These are phyloP conservation scores for Caenorhabditis sinica DNA, from an alignment of 2,888 invertebrate genomes.

Conservation along the genomic window DNA sequence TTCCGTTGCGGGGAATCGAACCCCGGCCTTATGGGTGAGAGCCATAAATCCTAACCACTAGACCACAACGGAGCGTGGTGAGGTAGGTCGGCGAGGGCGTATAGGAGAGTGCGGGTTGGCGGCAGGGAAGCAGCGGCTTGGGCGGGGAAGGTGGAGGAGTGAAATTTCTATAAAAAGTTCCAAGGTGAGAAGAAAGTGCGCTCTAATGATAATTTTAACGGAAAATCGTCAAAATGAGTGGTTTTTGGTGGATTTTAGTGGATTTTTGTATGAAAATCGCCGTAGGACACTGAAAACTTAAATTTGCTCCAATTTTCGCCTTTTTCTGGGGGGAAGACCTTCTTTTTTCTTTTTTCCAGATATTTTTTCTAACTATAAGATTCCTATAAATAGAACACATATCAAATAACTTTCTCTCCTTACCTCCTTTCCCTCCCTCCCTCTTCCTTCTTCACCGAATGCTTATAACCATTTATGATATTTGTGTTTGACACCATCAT, in stretches of 20 bases:
- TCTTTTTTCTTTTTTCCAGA: background rate
- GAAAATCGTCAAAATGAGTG: too few relatives aligned
- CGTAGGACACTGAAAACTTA: too few relatives aligned
- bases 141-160: background rate
- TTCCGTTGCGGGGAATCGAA: slow-evolving; percentile 73
- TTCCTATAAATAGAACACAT: slow-evolving; percentile 7
- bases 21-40: slow-evolving; percentile 76
- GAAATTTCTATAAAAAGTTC: background rate
- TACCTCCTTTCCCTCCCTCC: background rate
- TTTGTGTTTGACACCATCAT: slow-evolving; percentile 51
- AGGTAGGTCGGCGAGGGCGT: background rate
- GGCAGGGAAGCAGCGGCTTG: background rate
- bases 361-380: background rate
- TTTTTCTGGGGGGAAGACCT: too few relatives aligned
- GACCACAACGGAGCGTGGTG: slow-evolving; percentile 70
- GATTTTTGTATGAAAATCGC: too few relatives aligned
- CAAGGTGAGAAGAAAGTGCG: background rate
- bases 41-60: slow-evolving; percentile 76
- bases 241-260: too few relatives aligned
- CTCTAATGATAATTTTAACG: slow-evolving; percentile 2
- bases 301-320: too few relatives aligned
- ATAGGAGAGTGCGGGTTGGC: background rate
- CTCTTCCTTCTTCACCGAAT: background rate
- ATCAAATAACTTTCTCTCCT: slow-evolving; percentile 27
- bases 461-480: slow-evolving; percentile 48